Evolutionary conservation across 2,888 invertebrate species (phyloP).

Genomic region (Epinotia brunnichana): DNA sequence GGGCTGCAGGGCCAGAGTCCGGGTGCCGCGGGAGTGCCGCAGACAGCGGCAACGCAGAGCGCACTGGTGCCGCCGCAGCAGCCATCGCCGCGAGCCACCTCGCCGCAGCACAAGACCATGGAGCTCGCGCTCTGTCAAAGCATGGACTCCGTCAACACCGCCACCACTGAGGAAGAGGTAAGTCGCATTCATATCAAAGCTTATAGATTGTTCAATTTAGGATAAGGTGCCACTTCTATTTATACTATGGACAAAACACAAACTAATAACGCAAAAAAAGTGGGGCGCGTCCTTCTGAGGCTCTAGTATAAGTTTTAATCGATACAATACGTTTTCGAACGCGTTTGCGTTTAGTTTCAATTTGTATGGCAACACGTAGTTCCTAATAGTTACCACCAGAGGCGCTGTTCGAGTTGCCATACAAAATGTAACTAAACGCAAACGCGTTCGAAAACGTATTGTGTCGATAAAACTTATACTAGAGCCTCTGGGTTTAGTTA

Average conservation of each 20-base stretch:
- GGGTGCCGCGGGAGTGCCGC: slow-evolving; percentile 71
- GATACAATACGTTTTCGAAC: too few species aligned
- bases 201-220: not conserved
- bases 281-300: too few species aligned
- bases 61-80: slow-evolving; percentile 79
- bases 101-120: slow-evolving; percentile 80
- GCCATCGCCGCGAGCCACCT: slow-evolving; percentile 72
- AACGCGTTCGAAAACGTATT: too few species aligned
- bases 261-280: not conserved
- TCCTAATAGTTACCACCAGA: too few species aligned
- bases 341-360: too few species aligned
- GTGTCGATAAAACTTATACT: too few species aligned
- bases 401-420: too few species aligned
- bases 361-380: too few species aligned
- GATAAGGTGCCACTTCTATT: not conserved
- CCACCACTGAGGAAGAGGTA: slow-evolving; percentile 98
- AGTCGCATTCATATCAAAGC: slow-evolving; percentile 65
- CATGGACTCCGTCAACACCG: slow-evolving; percentile 98
- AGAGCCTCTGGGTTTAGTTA: too few species aligned
- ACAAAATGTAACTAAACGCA: too few species aligned
- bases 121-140: slow-evolving; percentile 94
- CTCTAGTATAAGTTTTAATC: too few species aligned
- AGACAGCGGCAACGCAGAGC: slow-evolving; percentile 71
- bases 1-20: slow-evolving; percentile 62
- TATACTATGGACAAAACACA: not conserved